These are phyloP conservation scores for Argynnis bischoffii DNA, from an alignment of 2,888 invertebrate genomes.

Conservation along the genomic window DNA sequence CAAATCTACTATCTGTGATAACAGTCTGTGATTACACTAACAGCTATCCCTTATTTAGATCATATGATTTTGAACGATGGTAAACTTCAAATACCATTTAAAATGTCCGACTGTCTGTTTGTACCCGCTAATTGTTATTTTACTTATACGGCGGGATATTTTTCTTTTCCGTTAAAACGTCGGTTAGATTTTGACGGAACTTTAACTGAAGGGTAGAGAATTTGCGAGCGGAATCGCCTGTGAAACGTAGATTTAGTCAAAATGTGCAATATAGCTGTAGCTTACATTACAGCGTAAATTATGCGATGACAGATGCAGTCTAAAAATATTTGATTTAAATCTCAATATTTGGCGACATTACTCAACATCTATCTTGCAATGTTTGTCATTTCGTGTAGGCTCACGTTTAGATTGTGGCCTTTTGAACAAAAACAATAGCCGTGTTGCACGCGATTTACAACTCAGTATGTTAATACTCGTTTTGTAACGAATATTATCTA, in stretches of 20 bases:
- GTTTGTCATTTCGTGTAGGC: constrained; percentile 33
- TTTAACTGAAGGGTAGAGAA: too few species aligned
- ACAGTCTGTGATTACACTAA: too few species aligned
- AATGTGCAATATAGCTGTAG: neutral
- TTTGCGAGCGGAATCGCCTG: too few species aligned
- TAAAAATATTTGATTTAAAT: neutral
- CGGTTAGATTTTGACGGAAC: too few species aligned
- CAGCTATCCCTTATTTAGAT: too few species aligned
- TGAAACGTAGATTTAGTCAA: neutral
- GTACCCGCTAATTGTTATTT: too few species aligned
- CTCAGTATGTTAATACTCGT: constrained; percentile 14
- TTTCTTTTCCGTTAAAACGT: too few species aligned
- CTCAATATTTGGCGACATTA: constrained; percentile 18
- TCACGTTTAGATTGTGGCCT: constrained; percentile 33
- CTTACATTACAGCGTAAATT: constrained; percentile 2
- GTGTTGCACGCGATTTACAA: constrained; percentile 36
- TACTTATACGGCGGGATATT: too few species aligned
- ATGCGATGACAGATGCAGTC: constrained; percentile 6
- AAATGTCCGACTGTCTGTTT: too few species aligned
- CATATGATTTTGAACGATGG: too few species aligned
- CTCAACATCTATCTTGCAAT: constrained; percentile 9
- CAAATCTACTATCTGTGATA: too few species aligned
- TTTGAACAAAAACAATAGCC: constrained; percentile 32
- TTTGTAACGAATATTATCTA: constrained; percentile 10
- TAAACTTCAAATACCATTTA: too few species aligned